Evolutionary conservation across 1,140 invertebrate species (phyloP).

Genomic region (Aphaenogaster ashmeadi): DNA sequence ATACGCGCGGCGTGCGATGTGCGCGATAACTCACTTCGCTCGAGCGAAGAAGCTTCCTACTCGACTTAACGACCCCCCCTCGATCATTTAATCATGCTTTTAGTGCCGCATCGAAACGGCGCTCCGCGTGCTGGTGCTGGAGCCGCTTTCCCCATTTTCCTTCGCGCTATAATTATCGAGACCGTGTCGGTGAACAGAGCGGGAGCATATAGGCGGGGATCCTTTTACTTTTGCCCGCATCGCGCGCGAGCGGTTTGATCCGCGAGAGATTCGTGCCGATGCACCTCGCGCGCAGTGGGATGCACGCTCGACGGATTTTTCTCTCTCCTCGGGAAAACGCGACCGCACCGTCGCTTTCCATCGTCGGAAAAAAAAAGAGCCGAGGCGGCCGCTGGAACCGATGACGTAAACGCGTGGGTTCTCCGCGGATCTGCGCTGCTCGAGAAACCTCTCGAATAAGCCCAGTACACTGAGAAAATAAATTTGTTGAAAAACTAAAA

Average conservation of each 20-base stretch:
- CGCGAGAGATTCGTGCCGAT: slow-evolving; percentile 25
- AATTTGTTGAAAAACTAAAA: no score
- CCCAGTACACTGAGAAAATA: no score
- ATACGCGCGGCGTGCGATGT: slow-evolving; percentile 10
- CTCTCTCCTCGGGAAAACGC: slow-evolving; percentile 26
- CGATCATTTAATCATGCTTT: slow-evolving; percentile 60
- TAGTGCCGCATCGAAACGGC: slow-evolving; percentile 37
- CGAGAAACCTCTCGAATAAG: not conserved
- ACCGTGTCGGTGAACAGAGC: slow-evolving; percentile 40
- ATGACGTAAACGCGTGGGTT: slow-evolving; percentile 42
- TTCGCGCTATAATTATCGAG: slow-evolving; percentile 48
- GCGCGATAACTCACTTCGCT: slow-evolving; percentile 43
- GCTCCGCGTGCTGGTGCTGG: not conserved
- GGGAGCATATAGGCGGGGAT: not conserved
- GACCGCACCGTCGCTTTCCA: slow-evolving; percentile 48
- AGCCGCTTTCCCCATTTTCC: slow-evolving; percentile 59
- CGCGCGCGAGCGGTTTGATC: not conserved
- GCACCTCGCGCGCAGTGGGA: not conserved
- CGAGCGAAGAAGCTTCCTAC: slow-evolving; percentile 48
- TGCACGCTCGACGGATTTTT: slow-evolving; percentile 11
- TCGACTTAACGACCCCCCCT: slow-evolving; percentile 44
- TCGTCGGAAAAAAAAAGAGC: not conserved
- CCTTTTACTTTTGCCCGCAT: slow-evolving; percentile 54
- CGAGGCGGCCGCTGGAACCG: not conserved
- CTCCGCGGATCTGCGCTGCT: not conserved